Evolutionary conservation across 2,888 invertebrate genomes (phyloP).

Genomic region (Mystacides longicornis): DNA sequence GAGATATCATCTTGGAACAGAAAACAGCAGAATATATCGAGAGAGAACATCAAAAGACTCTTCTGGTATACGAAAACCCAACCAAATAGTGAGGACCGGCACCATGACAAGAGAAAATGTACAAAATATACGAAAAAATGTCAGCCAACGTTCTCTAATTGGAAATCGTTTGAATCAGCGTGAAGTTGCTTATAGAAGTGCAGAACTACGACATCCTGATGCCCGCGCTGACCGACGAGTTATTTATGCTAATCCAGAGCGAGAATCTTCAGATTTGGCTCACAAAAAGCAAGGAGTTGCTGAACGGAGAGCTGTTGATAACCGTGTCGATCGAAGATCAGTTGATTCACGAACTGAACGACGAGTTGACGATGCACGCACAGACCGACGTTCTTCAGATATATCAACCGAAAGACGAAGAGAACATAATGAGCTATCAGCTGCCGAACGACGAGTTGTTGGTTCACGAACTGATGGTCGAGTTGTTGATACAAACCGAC

Average conservation of each 20-base stretch:
- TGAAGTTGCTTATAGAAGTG: no score
- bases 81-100: background rate
- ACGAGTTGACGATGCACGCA: background rate
- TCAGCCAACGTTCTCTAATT: background rate
- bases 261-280: no score
- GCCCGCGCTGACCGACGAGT: background rate
- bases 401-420: background rate
- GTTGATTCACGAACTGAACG: background rate
- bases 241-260: no score
- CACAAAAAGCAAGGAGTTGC: no score
- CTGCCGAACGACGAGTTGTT: background rate
- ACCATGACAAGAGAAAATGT: background rate
- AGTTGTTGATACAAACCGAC: background rate
- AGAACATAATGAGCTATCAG: background rate
- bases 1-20: conserved; percentile 25
- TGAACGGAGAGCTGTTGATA: background rate
- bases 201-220: background rate
- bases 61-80: conserved; percentile 12
- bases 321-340: background rate
- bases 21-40: conserved; percentile 26
- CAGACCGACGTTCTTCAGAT: background rate
- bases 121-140: background rate
- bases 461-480: background rate
- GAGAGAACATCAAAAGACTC: conserved; percentile 25
- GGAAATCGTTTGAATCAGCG: no score